Evolutionary conservation across 2,888 invertebrate genomes (phyloP).

Genomic region (Tipula lateralis): DNA sequence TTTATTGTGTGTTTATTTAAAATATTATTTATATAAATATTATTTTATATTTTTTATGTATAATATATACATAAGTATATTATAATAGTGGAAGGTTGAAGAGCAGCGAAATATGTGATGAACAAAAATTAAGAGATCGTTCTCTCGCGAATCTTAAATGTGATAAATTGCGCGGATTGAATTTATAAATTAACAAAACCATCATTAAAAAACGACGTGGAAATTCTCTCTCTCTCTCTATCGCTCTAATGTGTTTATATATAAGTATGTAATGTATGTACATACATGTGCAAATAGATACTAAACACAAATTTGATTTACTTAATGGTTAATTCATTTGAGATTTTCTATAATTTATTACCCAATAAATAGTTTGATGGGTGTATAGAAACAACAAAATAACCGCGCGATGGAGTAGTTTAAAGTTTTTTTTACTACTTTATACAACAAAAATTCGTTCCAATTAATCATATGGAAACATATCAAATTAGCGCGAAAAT

Average conservation of each 20-base stretch:
- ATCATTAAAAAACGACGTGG: background rate
- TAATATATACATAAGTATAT: background rate
- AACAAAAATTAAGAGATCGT: background rate
- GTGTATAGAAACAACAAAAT: background rate
- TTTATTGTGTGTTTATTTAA: constrained; percentile 1
- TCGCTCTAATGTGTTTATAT: background rate
- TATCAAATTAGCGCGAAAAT: constrained; percentile 11
- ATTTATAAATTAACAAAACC: background rate
- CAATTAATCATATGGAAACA: constrained; percentile 24
- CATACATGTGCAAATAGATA: background rate
- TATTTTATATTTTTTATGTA: background rate
- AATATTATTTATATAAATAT: constrained; percentile 27
- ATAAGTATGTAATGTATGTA: background rate
- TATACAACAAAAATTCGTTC: constrained; percentile 11
- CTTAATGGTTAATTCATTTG: constrained; percentile 19
- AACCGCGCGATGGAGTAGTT: background rate
- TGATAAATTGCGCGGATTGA: background rate
- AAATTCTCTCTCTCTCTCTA: constrained; percentile 24
- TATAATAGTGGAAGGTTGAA: constrained; percentile 20
- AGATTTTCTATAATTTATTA: constrained; percentile 19
- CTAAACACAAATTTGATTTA: constrained; percentile 19
- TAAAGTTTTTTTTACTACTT: background rate
- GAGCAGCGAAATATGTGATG: background rate
- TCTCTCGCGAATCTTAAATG: background rate
- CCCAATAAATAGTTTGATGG: constrained; percentile 19